Evolutionary conservation across 2,113 vertebrate genomes (phyloP).

Genomic region (Hymenochirus boettgeri): DNA sequence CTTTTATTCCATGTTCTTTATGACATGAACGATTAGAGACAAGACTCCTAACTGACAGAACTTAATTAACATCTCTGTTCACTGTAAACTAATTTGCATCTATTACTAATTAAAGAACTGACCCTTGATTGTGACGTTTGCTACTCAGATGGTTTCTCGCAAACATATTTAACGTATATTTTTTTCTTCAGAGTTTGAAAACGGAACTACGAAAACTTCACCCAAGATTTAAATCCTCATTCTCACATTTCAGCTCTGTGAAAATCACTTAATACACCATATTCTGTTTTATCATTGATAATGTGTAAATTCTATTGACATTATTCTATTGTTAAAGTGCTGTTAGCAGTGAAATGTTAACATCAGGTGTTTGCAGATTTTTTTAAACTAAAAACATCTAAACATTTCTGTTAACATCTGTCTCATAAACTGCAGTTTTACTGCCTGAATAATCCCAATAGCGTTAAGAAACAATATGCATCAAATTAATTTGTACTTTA

Average conservation of each 20-base stretch:
- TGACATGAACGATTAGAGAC: no score
- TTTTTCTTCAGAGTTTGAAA: not conserved
- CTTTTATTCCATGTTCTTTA: no score
- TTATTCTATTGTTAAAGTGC: conserved; percentile 1
- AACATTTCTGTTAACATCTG: not conserved
- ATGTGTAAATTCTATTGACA: conserved; percentile 2
- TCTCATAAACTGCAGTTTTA: not conserved
- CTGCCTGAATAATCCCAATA: not conserved
- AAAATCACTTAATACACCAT: conserved; percentile 32
- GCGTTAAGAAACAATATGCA: no score
- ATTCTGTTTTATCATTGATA: conserved; percentile 9
- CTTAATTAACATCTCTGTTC: not conserved
- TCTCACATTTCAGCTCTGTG: conserved; percentile 14
- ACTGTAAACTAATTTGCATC: not conserved
- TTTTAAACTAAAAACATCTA: not conserved
- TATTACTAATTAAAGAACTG: not conserved
- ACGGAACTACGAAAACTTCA: not conserved
- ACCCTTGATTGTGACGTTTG: not conserved
- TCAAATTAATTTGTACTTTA: no score
- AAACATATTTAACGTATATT: not conserved
- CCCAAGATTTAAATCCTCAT: conserved; percentile 1
- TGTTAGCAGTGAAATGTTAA: not conserved
- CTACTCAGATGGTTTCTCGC: not conserved
- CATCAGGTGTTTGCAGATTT: not conserved
- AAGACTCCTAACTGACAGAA: not conserved